Conservation (phyloP, 2,888 invertebrate species). For the Choreutis nemorana region DNA sequence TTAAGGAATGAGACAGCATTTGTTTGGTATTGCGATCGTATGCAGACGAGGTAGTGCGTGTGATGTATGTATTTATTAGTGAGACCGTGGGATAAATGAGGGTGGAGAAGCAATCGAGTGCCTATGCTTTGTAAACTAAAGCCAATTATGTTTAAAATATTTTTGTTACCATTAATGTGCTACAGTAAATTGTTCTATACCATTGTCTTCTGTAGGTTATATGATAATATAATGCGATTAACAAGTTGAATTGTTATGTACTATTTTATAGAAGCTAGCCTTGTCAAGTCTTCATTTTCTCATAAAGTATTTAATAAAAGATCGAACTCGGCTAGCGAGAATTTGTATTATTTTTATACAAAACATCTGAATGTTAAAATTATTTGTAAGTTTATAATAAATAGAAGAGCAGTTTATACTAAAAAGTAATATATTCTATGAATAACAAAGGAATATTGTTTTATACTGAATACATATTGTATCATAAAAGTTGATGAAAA, state of each 20-base stretch:
- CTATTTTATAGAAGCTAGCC: constrained; percentile 21
- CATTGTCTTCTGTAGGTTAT: constrained; percentile 56
- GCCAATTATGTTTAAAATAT: constrained; percentile 60
- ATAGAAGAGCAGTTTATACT: constrained; percentile 57
- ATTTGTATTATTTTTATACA: constrained; percentile 64
- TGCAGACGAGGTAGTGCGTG: constrained; percentile 26
- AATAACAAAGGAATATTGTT: constrained; percentile 67
- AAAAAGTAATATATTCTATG: constrained; percentile 66
- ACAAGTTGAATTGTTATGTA: constrained; percentile 63
- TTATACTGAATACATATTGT: constrained; percentile 64
- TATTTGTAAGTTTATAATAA: constrained; percentile 63
- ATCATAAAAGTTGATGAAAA: constrained; percentile 45
- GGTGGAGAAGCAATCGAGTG: constrained; percentile 65
- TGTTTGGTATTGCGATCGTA: constrained; percentile 25
- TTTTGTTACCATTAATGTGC: constrained; percentile 64
- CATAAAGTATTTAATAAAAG: constrained; percentile 9
- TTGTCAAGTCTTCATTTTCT: constrained; percentile 9
- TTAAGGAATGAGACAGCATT: constrained; percentile 28
- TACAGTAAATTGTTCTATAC: constrained; percentile 56
- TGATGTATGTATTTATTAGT: constrained; percentile 62
- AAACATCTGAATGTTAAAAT: constrained; percentile 62
- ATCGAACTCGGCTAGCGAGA: constrained; percentile 19
- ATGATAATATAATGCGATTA: constrained; percentile 58
- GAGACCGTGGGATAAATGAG: constrained; percentile 53
- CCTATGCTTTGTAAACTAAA: constrained; percentile 67